Percentiles rank a stretch among this genome's conserved stretches.
phyloP scores from a whole-genome alignment of 2,888 invertebrate genomes.

The Bellardia bayeri region DNA sequence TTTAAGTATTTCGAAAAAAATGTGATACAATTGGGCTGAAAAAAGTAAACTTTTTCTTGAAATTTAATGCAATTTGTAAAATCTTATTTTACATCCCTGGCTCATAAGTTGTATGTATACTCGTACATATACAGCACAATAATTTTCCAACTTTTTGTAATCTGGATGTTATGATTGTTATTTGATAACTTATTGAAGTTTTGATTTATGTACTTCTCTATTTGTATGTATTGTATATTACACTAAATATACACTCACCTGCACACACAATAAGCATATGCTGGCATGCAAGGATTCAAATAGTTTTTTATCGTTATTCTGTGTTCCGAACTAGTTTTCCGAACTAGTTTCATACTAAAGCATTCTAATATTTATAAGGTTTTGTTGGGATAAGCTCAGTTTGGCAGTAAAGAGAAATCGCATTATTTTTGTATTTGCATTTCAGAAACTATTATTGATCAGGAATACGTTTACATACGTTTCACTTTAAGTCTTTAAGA shows the following conservation, averaged over 20 bases:
- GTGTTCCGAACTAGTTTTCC: neutral
- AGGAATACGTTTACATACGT: too few relatives aligned
- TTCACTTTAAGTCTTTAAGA: too few relatives aligned
- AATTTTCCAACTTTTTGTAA: conserved; percentile 31
- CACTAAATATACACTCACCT: neutral
- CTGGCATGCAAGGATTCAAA: neutral
- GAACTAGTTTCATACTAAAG: neutral
- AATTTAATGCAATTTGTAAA: too few relatives aligned
- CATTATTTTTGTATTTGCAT: neutral
- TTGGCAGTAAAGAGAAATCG: neutral
- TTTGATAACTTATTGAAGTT: conserved; percentile 69
- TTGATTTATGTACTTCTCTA: conserved; percentile 60
- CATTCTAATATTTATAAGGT: neutral
- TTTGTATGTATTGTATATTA: neutral
- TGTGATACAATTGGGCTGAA: too few relatives aligned
- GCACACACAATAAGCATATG: neutral
- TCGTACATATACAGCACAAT: neutral
- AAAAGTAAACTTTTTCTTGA: too few relatives aligned
- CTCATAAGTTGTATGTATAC: neutral
- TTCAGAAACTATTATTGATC: too few relatives aligned
- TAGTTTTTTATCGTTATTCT: neutral
- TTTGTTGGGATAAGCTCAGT: neutral
- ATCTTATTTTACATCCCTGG: too few relatives aligned
- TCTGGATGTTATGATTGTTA: conserved; percentile 61
- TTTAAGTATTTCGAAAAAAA: too few relatives aligned